phyloP scores from a whole-genome alignment of 2,113 vertebrate species.

The Raja brachyura region DNA sequence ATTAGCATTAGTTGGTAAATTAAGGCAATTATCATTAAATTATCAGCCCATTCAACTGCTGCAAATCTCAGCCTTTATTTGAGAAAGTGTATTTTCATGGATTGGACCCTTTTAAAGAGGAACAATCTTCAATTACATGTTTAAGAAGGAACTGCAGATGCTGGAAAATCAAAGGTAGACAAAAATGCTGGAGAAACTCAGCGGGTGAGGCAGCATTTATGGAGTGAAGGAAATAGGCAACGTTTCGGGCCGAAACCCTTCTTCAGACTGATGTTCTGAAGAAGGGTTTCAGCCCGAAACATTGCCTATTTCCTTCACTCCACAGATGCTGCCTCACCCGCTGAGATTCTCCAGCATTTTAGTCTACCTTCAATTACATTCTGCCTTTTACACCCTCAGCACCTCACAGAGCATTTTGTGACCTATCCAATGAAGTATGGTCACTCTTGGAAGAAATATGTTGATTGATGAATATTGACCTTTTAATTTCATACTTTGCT shows the following conservation, averaged over 20 bases:
- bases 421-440: no score
- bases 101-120: background rate
- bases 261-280: no score
- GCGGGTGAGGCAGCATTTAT: no score
- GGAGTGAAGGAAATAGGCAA: no score
- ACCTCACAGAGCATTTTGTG: background rate
- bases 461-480: background rate
- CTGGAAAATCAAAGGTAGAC: no score
- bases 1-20: background rate
- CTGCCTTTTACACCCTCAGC: background rate
- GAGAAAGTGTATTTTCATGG: background rate
- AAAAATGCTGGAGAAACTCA: no score
- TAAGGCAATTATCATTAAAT: background rate
- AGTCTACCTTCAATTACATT: background rate
- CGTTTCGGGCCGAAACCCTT: no score
- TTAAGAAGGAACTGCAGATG: no score
- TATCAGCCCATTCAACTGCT: background rate
- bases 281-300: no score
- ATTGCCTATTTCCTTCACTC: no score
- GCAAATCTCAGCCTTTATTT: background rate
- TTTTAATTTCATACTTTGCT: background rate
- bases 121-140: background rate
- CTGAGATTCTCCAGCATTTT: no score
- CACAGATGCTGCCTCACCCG: no score
- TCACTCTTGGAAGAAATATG: background rate